These are phyloP conservation scores for Cydia splendana DNA, from an alignment of 1,140 invertebrate species.

Conservation along the genomic window DNA sequence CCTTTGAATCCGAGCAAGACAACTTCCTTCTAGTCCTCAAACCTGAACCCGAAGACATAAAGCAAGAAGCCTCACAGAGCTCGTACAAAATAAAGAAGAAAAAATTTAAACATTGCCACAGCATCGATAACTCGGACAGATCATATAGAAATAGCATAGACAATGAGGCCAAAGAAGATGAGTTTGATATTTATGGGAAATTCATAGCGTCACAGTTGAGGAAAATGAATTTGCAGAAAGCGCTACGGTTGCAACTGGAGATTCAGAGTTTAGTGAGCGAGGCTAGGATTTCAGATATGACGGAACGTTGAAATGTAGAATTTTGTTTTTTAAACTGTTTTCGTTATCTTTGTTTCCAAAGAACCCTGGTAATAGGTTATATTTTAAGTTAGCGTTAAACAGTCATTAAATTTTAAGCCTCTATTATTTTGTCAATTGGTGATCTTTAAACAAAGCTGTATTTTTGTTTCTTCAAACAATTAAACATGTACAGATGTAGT, in stretches of 20 bases:
- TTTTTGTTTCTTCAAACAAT: neutral
- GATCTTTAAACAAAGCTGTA: neutral
- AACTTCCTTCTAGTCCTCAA: conserved; percentile 47
- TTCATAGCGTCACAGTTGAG: conserved; percentile 65
- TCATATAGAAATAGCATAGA: conserved; percentile 45
- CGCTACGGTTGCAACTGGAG: conserved; percentile 58
- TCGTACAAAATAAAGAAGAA: conserved; percentile 43
- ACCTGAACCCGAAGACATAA: conserved; percentile 43
- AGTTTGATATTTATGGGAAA: conserved; percentile 72
- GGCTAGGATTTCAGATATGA: conserved; percentile 55
- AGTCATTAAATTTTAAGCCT: neutral
- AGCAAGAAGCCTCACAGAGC: conserved; percentile 14
- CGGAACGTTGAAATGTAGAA: conserved; percentile 31
- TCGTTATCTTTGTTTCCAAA: neutral
- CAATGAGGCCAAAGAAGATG: conserved; percentile 54
- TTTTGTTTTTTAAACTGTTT: neutral
- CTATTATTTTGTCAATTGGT: neutral
- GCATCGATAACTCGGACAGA: conserved; percentile 42
- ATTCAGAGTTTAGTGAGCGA: conserved; percentile 65
- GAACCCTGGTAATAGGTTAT: neutral
- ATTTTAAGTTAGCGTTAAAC: neutral
- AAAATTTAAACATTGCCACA: conserved; percentile 47
- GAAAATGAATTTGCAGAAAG: conserved; percentile 60
- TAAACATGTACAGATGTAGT: too few species aligned
- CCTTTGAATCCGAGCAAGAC: conserved; percentile 44